These are phyloP conservation scores for Enteromius fasciolatus DNA, from an alignment of 2,797 vertebrate species.

Conservation along the genomic window DNA sequence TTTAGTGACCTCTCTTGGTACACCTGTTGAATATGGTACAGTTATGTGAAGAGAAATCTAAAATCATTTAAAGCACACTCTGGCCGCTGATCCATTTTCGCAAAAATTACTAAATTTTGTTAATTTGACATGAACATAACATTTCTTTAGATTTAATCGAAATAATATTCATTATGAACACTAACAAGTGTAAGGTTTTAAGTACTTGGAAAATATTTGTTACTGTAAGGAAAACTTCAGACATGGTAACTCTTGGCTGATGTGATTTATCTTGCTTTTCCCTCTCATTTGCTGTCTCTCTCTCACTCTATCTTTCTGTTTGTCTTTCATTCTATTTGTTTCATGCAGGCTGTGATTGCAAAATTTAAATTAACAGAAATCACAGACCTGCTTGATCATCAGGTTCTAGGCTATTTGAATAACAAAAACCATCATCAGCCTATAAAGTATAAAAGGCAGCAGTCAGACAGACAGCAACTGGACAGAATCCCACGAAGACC, in stretches of 20 bases:
- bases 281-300: not conserved
- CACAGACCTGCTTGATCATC: conserved; percentile 77
- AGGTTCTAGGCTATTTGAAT: conserved; percentile 76
- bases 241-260: not conserved
- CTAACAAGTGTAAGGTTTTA: not conserved
- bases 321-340: conserved; percentile 47
- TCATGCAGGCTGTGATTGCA: conserved; percentile 65
- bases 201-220: not conserved
- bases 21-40: not conserved
- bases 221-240: not conserved
- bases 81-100: no score
- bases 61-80: not conserved
- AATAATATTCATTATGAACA: not conserved
- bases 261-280: not conserved
- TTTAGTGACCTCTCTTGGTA: not conserved
- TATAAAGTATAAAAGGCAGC: conserved; percentile 75
- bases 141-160: not conserved
- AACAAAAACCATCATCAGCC: conserved; percentile 69
- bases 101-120: not conserved
- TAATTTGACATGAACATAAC: not conserved
- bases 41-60: not conserved
- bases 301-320: not conserved
- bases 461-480: conserved; percentile 68
- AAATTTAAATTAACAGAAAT: conserved; percentile 73
- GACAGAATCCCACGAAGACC: conserved; percentile 73